Evolutionary conservation across 2,888 invertebrate genomes (phyloP).

Genomic region (Troides aeacus): DNA sequence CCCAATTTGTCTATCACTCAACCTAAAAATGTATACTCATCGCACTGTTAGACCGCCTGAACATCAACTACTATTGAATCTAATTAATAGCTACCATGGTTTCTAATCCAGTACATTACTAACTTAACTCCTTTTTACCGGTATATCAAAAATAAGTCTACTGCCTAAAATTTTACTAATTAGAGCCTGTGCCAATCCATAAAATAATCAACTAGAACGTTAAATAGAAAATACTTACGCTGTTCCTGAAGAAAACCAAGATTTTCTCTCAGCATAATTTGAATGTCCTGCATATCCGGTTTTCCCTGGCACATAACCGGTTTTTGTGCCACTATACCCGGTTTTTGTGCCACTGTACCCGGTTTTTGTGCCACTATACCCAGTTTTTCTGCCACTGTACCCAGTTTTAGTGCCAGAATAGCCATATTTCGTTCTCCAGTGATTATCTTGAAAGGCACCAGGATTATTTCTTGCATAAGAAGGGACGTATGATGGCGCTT

Average conservation of each 20-base stretch:
- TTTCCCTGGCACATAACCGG: constrained; percentile 38
- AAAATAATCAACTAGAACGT: background rate
- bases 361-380: no score
- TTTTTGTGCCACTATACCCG: constrained; percentile 11
- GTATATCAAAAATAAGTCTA: background rate
- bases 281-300: constrained; percentile 33
- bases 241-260: constrained; percentile 55
- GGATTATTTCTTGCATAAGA: constrained; percentile 48
- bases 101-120: no score
- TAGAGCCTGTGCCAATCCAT: background rate
- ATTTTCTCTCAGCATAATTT: constrained; percentile 48
- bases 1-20: no score
- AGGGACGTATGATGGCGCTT: constrained; percentile 63
- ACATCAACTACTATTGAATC: no score
- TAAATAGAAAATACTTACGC: constrained; percentile 47
- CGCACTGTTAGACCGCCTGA: no score
- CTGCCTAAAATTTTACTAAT: background rate
- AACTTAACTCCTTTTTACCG: no score
- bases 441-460: constrained; percentile 17
- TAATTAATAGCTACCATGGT: no score
- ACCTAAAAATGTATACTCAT: no score
- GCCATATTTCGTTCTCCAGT: constrained; percentile 34
- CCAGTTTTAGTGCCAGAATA: constrained; percentile 40
- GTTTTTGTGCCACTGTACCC: constrained; percentile 23
- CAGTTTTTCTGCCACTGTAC: constrained; percentile 15